Evolutionary conservation across 2,113 vertebrate genomes (phyloP).

Genomic region (Heliornis fulica): DNA sequence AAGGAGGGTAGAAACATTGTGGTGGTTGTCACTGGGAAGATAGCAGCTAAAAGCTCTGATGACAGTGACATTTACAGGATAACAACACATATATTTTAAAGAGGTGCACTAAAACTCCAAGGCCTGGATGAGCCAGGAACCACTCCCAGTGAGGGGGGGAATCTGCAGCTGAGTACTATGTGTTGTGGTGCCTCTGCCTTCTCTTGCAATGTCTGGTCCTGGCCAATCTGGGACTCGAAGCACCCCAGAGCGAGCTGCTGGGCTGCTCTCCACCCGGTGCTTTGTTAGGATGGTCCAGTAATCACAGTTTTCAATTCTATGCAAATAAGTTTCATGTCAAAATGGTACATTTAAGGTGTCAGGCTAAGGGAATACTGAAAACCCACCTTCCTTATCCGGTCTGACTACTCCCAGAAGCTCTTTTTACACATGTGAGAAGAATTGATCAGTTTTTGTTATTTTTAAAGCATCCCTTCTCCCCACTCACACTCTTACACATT

Average conservation of each 20-base stretch:
- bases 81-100: constrained; percentile 43
- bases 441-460: neutral
- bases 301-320: neutral
- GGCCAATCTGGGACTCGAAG: constrained; percentile 16
- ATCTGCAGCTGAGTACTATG: constrained; percentile 6
- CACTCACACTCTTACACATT: neutral
- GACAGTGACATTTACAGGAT: constrained; percentile 44
- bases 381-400: neutral
- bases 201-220: neutral
- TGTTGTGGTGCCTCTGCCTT: constrained; percentile 11
- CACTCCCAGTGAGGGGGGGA: constrained; percentile 19
- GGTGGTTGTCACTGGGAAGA: constrained; percentile 38
- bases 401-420: neutral
- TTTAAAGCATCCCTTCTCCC: neutral
- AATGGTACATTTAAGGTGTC: neutral
- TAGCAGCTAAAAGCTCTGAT: neutral
- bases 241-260: neutral
- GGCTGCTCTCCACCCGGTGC: neutral
- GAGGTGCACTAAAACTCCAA: neutral
- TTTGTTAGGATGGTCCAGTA: neutral
- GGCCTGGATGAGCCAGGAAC: constrained; percentile 29
- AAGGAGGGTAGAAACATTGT: constrained; percentile 6
- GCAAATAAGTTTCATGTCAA: neutral
- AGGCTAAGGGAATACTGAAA: neutral
- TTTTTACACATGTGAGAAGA: neutral